A percentile compares a stretch with the other conserved stretches of the same genome.
Conservation (phyloP, 2,797 vertebrate genomes). For the Menidia menidia region DNA sequence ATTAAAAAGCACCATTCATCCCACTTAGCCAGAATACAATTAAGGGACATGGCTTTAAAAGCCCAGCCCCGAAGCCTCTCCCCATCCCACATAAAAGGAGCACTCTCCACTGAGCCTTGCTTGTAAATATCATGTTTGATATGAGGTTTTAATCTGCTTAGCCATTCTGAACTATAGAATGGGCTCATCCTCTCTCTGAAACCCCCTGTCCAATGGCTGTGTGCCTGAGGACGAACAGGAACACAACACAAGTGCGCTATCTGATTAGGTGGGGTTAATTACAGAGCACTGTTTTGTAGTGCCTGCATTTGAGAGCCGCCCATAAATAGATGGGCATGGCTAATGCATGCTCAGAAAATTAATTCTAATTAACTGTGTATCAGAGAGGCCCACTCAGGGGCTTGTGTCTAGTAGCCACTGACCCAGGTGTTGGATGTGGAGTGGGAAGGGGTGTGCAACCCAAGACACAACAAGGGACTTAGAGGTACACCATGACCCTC, state of each 20-base stretch:
- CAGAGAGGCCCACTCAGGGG: slow-evolving; percentile 75
- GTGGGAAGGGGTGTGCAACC: slow-evolving; percentile 62
- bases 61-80: slow-evolving; percentile 77
- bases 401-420: slow-evolving; percentile 75
- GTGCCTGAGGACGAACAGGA: slow-evolving; percentile 84
- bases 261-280: slow-evolving; percentile 89
- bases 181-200: slow-evolving; percentile 83
- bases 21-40: slow-evolving; percentile 84
- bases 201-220: slow-evolving; percentile 81
- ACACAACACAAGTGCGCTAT: slow-evolving; percentile 83
- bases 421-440: slow-evolving; percentile 67
- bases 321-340: slow-evolving; percentile 86
- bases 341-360: slow-evolving; percentile 84
- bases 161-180: slow-evolving; percentile 86
- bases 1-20: slow-evolving; percentile 84
- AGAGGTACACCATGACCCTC: slow-evolving; percentile 42
- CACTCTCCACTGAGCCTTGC: slow-evolving; percentile 83
- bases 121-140: slow-evolving; percentile 86
- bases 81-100: slow-evolving; percentile 80
- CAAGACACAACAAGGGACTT: slow-evolving; percentile 55
- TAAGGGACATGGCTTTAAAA: slow-evolving; percentile 83
- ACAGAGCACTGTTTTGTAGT: slow-evolving; percentile 86
- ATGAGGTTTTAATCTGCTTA: slow-evolving; percentile 88
- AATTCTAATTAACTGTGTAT: slow-evolving; percentile 86
- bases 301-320: slow-evolving; percentile 83